Base-by-base conservation (phyloP, 2,888 invertebrate species). In the Zonitis immaculata region DNA sequence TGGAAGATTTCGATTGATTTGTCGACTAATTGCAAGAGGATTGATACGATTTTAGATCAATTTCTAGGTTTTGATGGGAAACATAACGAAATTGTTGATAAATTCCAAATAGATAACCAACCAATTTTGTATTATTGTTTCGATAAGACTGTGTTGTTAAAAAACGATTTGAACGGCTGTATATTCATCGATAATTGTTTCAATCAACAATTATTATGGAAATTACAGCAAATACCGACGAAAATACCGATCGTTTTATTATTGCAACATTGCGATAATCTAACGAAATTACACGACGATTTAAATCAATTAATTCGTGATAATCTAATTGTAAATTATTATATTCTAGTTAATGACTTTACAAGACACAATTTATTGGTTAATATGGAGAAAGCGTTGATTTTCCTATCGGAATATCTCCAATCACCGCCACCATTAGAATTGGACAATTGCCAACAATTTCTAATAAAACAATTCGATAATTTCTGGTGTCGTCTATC, bases 1-100 rank as follows among this genome's bases (percentile, higher is more conserved):
- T 87, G 86, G 86, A 87, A 87, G 74, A 69, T 85, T 27, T 78
- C 81, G 5, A 68, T 86, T 46, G 81, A 83, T 6, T 77, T 83
- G 50, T 82, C 85, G 1, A 77, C 79, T 57, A 62, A 76, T 74
- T 11, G 35, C 43, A 49, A 7, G 52, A 51, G 54, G 44, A 49
- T 51, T 53, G 26, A 22, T 42, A 25, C 25, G 45, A 28, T 32
- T 50, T 26, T 39, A 12, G 18, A 35, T 42, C 11, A 18, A 52
- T 26, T 63, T 64, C 48, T 51, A 60, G 42, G 39, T 45, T 9
- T 54, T 49, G 12, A 48, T 66, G 25, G 54, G 56, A 14, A 54
- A 59, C 22, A 58, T 69, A 2, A 62, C 65, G 27, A 54, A 66
- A 7, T 59, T 60, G 11, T 48, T 73, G 39, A 57, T 61, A 20